Evolutionary conservation across 1,140 invertebrate genomes (phyloP), one percentile per base, ranked within the genome.

Genomic region (Drosophila ficusphila): DNA sequence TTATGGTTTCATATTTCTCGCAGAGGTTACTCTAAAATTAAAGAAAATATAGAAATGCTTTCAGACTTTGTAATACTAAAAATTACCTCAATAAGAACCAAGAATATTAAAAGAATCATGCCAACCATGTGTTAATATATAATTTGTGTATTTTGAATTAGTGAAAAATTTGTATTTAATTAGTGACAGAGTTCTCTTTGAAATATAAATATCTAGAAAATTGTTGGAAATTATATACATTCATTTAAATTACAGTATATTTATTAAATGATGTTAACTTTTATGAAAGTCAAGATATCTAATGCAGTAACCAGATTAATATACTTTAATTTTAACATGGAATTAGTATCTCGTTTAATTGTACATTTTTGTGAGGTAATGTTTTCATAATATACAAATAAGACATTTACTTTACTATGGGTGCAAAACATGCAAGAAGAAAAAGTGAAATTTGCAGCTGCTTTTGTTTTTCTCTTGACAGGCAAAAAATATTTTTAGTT

Each of bases 401-500:
- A 27, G 7, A 19, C 9, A 56, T 56, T 39, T 18, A 18, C 38
- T 46, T 39, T n/a, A 19, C 16, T 9, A 33, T 49, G 12, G 34
- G 14, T 46, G 23, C 36, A 8, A 41, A 41, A 56, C 36, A 25
- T 25, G 16, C 18, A 60, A 8, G n/a, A 31, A 58, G 27, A 61
- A 52, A 23, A 64, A 48, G 34, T 14, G 14, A 48, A 61, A 68
- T 62, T 58, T 16, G 39, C 27, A 34, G 42, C 33, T 67, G 64
- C 19, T 58, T 23, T 25, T 64, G 39, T 19, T 29, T 51, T 14
- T 33, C 21, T n/a, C 21, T 12, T 39, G 58, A 9, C 42, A 67
- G 33, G 16, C n/a, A 65, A 60, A 64, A 33, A 67, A 61, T 78
- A 68, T 82, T 69, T 67, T 62, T 64, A 76, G 44, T 62, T 36